These are phyloP conservation scores for Plecotus auritus DNA, from an alignment of 2,113 vertebrate species.

Conservation along the genomic window DNA sequence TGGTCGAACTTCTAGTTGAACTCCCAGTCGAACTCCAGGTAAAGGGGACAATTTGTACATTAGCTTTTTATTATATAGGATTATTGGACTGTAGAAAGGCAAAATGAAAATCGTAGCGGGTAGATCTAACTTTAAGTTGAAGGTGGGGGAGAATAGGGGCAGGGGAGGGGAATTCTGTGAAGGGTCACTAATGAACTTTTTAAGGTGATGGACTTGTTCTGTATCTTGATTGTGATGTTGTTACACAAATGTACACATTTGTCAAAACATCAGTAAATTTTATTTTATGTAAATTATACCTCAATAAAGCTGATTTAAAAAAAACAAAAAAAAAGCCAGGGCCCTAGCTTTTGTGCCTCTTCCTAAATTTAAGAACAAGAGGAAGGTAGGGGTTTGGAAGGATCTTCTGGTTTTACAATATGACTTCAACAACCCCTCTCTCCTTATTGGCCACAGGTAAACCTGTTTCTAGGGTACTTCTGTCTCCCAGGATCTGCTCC, in stretches of 20 bases:
- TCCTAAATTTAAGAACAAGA: background rate
- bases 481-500: background rate
- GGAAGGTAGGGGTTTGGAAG: background rate
- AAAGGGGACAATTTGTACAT: no score
- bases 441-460: background rate
- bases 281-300: background rate
- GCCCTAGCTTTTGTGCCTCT: background rate
- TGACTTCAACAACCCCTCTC: background rate
- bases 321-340: background rate
- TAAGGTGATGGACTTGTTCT: background rate
- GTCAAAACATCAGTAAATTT: background rate
- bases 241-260: background rate
- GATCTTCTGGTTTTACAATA: background rate
- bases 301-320: background rate
- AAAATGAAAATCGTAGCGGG: background rate
- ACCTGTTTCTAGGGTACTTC: background rate
- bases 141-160: rapidly evolving
- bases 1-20: no score
- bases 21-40: no score
- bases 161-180: background rate
- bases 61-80: no score
- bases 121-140: background rate
- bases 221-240: background rate
- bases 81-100: background rate
- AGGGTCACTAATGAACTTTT: background rate